Evolutionary conservation across 2,797 vertebrate species (phyloP), one percentile per base, ranked within the genome.

Genomic region (Psittacula echo): DNA sequence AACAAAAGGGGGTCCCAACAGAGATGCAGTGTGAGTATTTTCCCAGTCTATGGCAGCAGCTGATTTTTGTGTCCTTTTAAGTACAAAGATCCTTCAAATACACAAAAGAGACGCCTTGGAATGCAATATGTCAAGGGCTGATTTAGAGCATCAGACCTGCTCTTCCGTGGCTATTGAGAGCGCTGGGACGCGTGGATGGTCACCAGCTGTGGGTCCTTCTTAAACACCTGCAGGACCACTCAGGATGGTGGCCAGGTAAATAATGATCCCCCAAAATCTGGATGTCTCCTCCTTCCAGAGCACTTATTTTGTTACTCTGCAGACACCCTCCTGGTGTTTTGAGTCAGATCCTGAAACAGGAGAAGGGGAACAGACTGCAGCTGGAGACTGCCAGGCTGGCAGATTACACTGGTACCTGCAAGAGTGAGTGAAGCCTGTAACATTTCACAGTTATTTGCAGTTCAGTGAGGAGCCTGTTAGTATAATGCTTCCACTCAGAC

Each of bases 121-220:
- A 50, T 50, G 18, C 8, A n/a, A 29, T 8, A 10, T 50, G 60
- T 45, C 34, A 32, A 56, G 22, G 14, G 8, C 13, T 71, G 51
- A 41, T 86, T 51, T 61, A 22, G 8, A 54, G 4, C 17, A 20
- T 7, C 0, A 0, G 18, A n/a, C 2, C 18, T 24, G 12, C 30
- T 70, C 3, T 64, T 42, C 27, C 26, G 10, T 15, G 42, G n/a
- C 17, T 32, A 10, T 4, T 51, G 58, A 61, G 37, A 58, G 23
- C 0, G 1, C 22, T n/a, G 61, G 54, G 32, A 39, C 0, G 2
- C 0, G 1, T 20, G 56, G 26, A 30, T 18, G 10, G 6, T 39
- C 32, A 61, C 18, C n/a, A 91, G 29, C 32, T 54, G 42, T 50
- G 32, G 8, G 0, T 74, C 37, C 34, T 56, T 67, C 67, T 51